These are phyloP conservation scores for Capreolus pygargus DNA, from an alignment of 2,113 vertebrate genomes.

Conservation along the genomic window DNA sequence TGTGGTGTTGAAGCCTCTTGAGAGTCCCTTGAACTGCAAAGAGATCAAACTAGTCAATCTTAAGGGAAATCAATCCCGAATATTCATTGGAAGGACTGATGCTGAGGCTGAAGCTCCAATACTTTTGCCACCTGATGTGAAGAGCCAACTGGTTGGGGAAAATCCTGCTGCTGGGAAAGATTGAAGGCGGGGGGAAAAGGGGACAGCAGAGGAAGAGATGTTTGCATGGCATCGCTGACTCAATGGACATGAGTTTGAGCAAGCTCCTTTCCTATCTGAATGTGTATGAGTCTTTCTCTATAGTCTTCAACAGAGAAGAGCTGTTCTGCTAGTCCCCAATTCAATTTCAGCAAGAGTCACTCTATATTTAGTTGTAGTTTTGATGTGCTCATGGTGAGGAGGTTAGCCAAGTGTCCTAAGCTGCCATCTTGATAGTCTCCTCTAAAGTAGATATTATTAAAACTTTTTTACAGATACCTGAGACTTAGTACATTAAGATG, in stretches of 20 bases:
- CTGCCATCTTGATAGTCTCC: not conserved
- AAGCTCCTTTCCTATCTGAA: not conserved
- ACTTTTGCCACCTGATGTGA: not conserved
- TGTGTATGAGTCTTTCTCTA: not conserved
- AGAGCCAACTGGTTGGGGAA: not conserved
- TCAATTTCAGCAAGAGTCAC: not conserved
- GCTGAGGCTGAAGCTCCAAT: not conserved
- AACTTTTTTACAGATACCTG: not conserved
- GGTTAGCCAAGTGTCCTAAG: not conserved
- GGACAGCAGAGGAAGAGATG: not conserved
- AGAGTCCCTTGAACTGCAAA: not conserved
- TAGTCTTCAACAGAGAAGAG: not conserved
- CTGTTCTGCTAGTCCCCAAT: not conserved
- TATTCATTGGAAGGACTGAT: not conserved
- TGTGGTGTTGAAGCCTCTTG: not conserved
- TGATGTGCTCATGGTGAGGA: not conserved
- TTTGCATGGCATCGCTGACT: not conserved
- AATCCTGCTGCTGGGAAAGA: not conserved
- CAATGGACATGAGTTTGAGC: not conserved
- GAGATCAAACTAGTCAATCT: not conserved
- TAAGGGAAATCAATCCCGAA: not conserved
- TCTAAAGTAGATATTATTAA: not conserved
- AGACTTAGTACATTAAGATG: not conserved
- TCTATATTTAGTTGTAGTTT: not conserved
- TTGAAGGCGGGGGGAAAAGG: not conserved